A percentile compares a stretch with the other conserved stretches of the same genome.
Conservation (phyloP, 1,140 invertebrate genomes). For the Drosophila pallidifrons region DNA sequence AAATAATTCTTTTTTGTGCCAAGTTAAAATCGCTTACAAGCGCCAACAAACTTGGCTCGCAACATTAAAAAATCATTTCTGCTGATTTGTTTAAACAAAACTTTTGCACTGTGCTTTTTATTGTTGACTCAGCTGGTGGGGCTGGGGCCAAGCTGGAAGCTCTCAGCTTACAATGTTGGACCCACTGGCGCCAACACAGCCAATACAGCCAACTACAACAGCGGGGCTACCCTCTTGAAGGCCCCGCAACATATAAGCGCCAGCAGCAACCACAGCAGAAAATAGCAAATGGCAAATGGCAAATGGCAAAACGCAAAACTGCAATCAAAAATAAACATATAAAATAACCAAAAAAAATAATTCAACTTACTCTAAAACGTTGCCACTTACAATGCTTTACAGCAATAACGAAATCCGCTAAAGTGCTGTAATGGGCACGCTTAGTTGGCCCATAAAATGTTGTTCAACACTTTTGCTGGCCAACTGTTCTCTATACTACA, state of each 20-base stretch:
- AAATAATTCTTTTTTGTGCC: constrained; percentile 50
- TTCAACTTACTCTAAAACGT: constrained; percentile 19
- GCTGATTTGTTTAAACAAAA: constrained; percentile 72
- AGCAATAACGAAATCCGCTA: constrained; percentile 27
- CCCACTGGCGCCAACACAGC: constrained; percentile 48
- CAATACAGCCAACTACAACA: neutral
- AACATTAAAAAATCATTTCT: constrained; percentile 62
- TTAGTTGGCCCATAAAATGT: constrained; percentile 6
- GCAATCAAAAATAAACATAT: constrained; percentile 19
- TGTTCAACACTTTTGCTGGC: neutral
- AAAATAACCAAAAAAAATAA: neutral
- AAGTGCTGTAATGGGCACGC: constrained; percentile 49
- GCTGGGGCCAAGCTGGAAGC: constrained; percentile 34
- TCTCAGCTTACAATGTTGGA: constrained; percentile 65
- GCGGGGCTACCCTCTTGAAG: constrained; percentile 38
- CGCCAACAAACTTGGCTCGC: constrained; percentile 66
- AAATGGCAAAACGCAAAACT: neutral
- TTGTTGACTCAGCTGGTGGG: constrained; percentile 67
- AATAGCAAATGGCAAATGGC: neutral
- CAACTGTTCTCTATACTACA: neutral
- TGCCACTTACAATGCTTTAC: constrained; percentile 34
- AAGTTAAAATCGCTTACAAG: constrained; percentile 67
- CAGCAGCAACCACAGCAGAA: constrained; percentile 22
- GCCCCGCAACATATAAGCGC: constrained; percentile 36
- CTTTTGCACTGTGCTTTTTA: constrained; percentile 33